Evolutionary conservation across 2,888 invertebrate species (phyloP), one percentile per base, ranked within the genome.

Genomic region (Sarcophaga variegata): DNA sequence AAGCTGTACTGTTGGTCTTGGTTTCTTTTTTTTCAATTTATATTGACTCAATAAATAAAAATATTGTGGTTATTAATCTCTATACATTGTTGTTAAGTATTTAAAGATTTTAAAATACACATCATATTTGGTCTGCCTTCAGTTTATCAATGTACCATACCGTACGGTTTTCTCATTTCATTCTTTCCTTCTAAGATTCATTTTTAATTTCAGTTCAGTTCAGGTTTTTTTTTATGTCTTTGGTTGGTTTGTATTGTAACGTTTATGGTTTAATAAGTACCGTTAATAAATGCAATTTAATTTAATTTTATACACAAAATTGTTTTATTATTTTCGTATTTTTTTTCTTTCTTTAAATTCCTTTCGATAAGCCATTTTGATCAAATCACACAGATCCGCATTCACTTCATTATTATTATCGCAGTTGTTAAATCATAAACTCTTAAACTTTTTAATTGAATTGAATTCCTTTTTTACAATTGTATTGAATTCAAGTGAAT

Each of bases 71-170:
- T 82, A 60, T 82, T 66, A 77, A 77, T 78, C 20, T 11, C 20
- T 11, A 72, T 78, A 83, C 77, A 67, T 78, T 83, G 78, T 83
- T 72, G 67, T 54, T 64, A 20, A 54, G 60, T 62, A 78, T 78
- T 83, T 78, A 49, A 67, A 47, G 27, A 54, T 72, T 10, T 37
- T 54, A 4, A 54, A 81, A 69, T 81, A 59, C 45, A 70, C 45
- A 54, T 76, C 69, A 62, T 81, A 76, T 81, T 76, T 81, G 81
- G 75, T 63, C 54, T 69, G 69, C 49, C 75, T 62, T 62, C 66
- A 69, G 54, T 62, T 62, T 27, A 62, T 67, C 25, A 37, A 69
- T 67, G 37, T 37, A 37, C 37, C 37, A 37, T 6, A 37, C 10
- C 37, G 2, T 37, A 37, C 0, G 37, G 1, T 37, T 37, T 6